Evolutionary conservation across 2,888 invertebrate genomes (phyloP).

Genomic region (Exephanes ischioxanthus): DNA sequence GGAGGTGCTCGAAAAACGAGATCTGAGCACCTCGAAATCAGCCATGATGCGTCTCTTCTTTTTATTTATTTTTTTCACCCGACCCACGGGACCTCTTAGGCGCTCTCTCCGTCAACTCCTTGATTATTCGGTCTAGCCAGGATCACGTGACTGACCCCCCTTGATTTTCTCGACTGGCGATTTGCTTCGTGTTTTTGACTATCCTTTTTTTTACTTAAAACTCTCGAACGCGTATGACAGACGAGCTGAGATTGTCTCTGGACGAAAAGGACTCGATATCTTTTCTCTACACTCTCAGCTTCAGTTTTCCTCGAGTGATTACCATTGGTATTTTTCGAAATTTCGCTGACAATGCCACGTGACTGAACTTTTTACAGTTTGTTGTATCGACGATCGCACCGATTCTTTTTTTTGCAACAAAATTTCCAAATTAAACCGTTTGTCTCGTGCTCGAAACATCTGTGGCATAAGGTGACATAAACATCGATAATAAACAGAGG

Average conservation of each 20-base stretch:
- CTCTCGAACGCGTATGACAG: not conserved
- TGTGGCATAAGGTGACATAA: too few relatives aligned
- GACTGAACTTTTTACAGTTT: not conserved
- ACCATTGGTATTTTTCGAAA: not conserved
- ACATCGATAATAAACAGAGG: not conserved
- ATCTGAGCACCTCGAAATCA: conserved; percentile 38
- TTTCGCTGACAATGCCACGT: not conserved
- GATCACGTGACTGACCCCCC: conserved; percentile 13
- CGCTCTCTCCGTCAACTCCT: conserved; percentile 57
- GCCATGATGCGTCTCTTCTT: conserved; percentile 47
- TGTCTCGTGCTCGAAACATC: too few relatives aligned
- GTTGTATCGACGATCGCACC: not conserved
- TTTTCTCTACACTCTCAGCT: not conserved
- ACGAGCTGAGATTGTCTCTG: not conserved
- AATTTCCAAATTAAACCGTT: too few relatives aligned
- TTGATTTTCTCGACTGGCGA: conserved; percentile 46
- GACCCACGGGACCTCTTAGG: conserved; percentile 45
- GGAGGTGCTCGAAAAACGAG: conserved; percentile 43
- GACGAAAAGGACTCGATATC: not conserved
- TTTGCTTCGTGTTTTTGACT: conserved; percentile 3
- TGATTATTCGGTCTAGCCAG: not conserved
- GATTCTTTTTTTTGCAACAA: not conserved
- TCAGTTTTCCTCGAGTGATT: not conserved
- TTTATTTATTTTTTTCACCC: conserved; percentile 17
- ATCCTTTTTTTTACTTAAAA: not conserved